These are phyloP conservation scores for Campylomormyrus tamandua DNA, from an alignment of 2,113 vertebrate species.

Conservation along the genomic window DNA sequence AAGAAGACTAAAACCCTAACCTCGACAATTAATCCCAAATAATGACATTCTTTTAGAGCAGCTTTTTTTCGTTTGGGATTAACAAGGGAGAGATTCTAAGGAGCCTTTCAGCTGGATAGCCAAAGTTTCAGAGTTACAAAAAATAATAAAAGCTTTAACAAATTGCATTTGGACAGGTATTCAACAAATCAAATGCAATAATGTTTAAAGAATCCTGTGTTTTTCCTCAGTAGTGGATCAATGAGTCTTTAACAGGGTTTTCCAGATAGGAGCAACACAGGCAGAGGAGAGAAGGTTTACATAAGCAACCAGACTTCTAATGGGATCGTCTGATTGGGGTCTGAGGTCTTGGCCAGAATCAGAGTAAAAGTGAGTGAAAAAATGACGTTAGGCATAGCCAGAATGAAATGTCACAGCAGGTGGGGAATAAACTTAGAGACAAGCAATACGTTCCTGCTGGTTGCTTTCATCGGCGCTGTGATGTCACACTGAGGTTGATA, in stretches of 20 bases:
- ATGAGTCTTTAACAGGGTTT: neutral
- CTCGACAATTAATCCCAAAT: neutral
- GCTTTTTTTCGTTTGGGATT: neutral
- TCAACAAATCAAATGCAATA: neutral
- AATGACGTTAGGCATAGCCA: neutral
- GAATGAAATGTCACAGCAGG: neutral
- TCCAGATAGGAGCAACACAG: neutral
- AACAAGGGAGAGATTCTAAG: neutral
- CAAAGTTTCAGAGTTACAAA: neutral
- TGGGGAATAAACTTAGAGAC: neutral
- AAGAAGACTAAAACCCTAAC: neutral
- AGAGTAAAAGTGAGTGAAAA: neutral
- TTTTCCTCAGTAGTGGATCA: neutral
- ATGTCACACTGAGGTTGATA: neutral
- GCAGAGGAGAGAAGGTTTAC: neutral
- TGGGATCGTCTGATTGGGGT: neutral
- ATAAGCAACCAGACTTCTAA: neutral
- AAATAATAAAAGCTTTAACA: neutral
- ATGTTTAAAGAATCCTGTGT: neutral
- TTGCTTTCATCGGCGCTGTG: neutral
- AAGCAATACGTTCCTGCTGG: neutral
- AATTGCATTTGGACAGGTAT: neutral
- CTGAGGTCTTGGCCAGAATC: neutral
- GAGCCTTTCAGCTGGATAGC: neutral
- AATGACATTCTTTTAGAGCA: neutral